Percentiles rank a stretch among this genome's conserved stretches.
Evolutionary conservation across 2,797 vertebrate genomes (phyloP).

Genomic region (Falco concolor): DNA sequence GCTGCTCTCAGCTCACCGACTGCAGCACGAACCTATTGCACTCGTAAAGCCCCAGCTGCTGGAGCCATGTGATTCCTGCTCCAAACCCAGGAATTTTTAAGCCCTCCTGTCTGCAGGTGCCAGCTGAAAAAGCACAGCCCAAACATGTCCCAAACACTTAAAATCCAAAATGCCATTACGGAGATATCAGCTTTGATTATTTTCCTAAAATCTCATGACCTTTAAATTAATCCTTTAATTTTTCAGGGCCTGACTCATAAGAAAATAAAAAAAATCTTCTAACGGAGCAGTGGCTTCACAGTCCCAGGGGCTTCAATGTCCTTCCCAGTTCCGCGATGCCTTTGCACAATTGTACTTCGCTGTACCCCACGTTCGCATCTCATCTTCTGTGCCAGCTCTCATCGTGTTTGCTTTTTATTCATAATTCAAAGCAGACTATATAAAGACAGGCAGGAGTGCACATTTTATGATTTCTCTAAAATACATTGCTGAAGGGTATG

Average conservation of each 20-base stretch:
- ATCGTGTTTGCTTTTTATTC: background rate
- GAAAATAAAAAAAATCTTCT: background rate
- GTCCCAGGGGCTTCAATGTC: background rate
- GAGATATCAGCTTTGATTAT: background rate
- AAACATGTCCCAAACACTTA: background rate
- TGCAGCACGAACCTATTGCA: rapidly evolving
- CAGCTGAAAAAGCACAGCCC: background rate
- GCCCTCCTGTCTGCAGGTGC: background rate
- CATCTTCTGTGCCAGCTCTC: background rate
- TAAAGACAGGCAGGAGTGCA: background rate
- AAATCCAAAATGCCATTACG: background rate
- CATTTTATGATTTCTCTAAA: background rate
- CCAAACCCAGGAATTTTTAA: background rate
- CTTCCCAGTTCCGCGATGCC: background rate
- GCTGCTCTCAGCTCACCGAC: background rate
- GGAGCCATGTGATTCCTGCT: background rate
- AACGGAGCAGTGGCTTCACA: background rate
- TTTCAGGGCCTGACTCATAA: background rate
- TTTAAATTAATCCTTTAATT: background rate
- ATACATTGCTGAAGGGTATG: background rate
- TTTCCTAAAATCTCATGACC: background rate
- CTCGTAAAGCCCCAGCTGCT: background rate
- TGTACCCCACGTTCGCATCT: background rate
- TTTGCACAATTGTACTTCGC: background rate
- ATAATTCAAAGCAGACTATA: background rate